These are phyloP conservation scores for Sebastes elongatus DNA, from an alignment of 2,797 vertebrate genomes.

Conservation along the genomic window DNA sequence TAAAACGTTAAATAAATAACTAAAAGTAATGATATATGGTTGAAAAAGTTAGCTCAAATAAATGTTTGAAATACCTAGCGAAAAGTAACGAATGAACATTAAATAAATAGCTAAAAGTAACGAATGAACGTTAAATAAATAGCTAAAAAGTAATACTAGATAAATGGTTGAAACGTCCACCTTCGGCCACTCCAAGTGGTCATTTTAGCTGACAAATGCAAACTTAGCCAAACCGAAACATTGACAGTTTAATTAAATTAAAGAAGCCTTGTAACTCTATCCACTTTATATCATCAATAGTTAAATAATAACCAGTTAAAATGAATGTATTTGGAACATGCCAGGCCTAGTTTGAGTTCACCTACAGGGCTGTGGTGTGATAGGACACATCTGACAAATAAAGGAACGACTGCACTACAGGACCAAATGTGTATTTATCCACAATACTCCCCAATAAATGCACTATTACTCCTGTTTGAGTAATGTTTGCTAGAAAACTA, in stretches of 20 bases:
- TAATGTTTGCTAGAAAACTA: no score
- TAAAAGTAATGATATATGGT: neutral
- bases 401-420: neutral
- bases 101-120: no score
- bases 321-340: neutral
- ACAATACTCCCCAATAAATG: neutral
- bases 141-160: no score
- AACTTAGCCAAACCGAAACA: neutral
- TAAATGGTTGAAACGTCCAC: neutral
- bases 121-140: no score
- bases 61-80: neutral
- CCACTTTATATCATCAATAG: neutral
- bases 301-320: neutral
- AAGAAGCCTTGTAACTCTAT: neutral
- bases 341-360: neutral
- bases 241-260: neutral
- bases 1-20: neutral
- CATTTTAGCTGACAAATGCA: neutral
- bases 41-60: neutral
- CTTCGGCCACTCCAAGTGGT: neutral
- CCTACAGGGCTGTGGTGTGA: neutral
- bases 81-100: no score
- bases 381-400: neutral
- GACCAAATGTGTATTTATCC: neutral
- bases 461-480: no score